phyloP scores from a whole-genome alignment of 2,888 invertebrate species.

The Coenonympha glycerion region DNA sequence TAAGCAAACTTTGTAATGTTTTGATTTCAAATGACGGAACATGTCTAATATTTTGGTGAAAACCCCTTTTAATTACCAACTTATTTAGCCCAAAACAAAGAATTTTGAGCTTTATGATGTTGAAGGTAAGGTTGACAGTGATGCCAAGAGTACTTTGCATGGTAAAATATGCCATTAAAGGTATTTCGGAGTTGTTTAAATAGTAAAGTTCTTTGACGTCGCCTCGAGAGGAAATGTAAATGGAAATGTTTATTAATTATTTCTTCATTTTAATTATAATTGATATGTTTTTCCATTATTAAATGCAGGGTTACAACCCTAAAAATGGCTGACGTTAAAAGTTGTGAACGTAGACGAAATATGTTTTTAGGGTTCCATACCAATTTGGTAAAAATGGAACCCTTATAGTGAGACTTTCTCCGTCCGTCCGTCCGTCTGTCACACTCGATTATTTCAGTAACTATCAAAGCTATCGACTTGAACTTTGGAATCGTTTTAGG shows the following conservation, averaged over 20 bases:
- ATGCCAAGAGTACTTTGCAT: slow-evolving; percentile 3
- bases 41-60: slow-evolving; percentile 56
- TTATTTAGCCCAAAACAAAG: neutral
- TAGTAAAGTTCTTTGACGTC: slow-evolving; percentile 23
- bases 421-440: too few relatives aligned
- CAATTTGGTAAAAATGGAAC: too few relatives aligned
- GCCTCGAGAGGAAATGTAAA: slow-evolving; percentile 17
- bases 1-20: slow-evolving; percentile 47
- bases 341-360: too few relatives aligned
- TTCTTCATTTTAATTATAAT: slow-evolving; percentile 13
- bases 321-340: neutral
- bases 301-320: neutral
- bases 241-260: slow-evolving; percentile 20
- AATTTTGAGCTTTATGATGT: slow-evolving; percentile 5
- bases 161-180: slow-evolving; percentile 17
- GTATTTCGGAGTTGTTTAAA: slow-evolving; percentile 21
- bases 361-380: too few relatives aligned
- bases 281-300: neutral
- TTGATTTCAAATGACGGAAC: slow-evolving; percentile 69
- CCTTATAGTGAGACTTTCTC: too few relatives aligned
- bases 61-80: slow-evolving; percentile 36
- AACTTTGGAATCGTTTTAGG: too few relatives aligned
- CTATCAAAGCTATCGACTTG: too few relatives aligned
- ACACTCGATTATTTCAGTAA: too few relatives aligned
- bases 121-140: neutral